Conservation (phyloP, 2,797 vertebrate genomes). For the Leptatherina wallacei region DNA sequence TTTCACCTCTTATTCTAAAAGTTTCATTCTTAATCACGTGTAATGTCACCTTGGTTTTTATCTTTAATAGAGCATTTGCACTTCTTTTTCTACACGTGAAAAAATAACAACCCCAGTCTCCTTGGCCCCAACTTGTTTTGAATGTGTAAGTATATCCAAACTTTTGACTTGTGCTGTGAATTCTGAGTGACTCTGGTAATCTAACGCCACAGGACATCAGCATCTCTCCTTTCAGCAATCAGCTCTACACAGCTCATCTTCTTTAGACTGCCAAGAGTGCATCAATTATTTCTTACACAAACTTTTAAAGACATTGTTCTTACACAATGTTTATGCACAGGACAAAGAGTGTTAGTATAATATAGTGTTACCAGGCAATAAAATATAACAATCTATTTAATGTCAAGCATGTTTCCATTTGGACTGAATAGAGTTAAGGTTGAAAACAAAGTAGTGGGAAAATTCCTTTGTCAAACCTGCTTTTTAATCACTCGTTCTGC, state of each 20-base stretch:
- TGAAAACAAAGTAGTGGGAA: neutral
- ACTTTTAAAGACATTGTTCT: conserved; percentile 38
- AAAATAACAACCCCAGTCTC: neutral
- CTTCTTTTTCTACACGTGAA: too few relatives aligned
- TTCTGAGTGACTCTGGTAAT: conserved; percentile 45
- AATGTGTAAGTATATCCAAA: neutral
- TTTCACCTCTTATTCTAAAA: neutral
- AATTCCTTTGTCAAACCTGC: neutral
- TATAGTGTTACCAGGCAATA: too few relatives aligned
- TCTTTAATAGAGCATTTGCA: neutral
- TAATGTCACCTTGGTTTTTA: neutral
- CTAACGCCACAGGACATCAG: conserved; percentile 33
- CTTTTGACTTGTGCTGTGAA: neutral
- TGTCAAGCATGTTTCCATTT: neutral
- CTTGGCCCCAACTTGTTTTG: neutral
- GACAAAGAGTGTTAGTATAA: neutral
- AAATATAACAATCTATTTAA: neutral
- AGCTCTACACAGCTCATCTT: conserved; percentile 48
- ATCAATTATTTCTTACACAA: conserved; percentile 72
- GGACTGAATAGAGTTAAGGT: neutral
- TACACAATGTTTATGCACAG: conserved; percentile 11
- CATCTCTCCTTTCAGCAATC: conserved; percentile 67
- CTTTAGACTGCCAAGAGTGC: conserved; percentile 48
- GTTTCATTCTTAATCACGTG: neutral
- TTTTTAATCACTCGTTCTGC: neutral